phyloP scores from a whole-genome alignment of 2,797 vertebrate genomes.

The Falco naumanni region DNA sequence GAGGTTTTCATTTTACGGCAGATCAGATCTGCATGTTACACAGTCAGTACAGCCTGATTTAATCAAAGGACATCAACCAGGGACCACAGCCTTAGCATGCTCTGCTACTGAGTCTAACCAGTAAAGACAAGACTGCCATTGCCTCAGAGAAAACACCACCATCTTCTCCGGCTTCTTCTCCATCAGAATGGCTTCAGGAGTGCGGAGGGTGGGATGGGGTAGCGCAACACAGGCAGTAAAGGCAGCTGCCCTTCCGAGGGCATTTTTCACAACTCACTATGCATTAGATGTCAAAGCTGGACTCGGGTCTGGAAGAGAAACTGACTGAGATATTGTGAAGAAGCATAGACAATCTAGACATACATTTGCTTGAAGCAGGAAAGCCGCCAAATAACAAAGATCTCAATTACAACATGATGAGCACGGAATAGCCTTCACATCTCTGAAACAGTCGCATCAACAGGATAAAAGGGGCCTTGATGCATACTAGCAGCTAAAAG shows the following conservation, averaged over 20 bases:
- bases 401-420: conserved; percentile 20
- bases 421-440: not conserved
- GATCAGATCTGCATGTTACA: not conserved
- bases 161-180: not conserved
- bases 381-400: not conserved
- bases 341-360: not conserved
- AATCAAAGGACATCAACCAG: not conserved
- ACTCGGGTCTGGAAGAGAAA: not conserved
- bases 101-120: not conserved
- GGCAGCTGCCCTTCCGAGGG: not conserved
- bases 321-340: not conserved
- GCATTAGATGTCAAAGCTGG: not conserved
- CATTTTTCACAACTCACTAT: not conserved
- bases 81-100: not conserved
- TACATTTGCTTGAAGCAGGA: conserved; percentile 5
- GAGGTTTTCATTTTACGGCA: not conserved
- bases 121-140: not conserved
- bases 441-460: conserved; percentile 36
- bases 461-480: not conserved
- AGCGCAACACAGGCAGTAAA: not conserved
- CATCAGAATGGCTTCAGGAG: not conserved
- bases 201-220: accelerated
- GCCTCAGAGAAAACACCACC: not conserved
- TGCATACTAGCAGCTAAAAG: not conserved
- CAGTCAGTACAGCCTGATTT: not conserved